Evolutionary conservation across 2,888 invertebrate genomes (phyloP), one percentile per base, ranked within the genome.

Genomic region (Rhyacophila evoluta): DNA sequence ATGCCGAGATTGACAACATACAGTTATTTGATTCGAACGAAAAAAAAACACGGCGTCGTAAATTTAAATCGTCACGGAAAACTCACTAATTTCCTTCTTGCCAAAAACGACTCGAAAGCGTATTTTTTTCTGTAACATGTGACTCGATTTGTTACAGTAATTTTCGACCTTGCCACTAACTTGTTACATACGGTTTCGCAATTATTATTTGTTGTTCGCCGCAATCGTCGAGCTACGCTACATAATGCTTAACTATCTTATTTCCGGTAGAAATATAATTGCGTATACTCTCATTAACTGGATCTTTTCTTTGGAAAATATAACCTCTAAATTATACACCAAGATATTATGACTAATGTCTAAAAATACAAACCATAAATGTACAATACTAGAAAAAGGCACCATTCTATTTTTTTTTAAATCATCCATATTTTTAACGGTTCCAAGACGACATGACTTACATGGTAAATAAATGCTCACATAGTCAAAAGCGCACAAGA

Each of bases 111-210:
- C n/a, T 55, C 6, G 15, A 12, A 39, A 5, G 15, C 39, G n/a
- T n/a, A 39, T 39, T 6, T 39, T 39, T 15, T 15, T 2, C 1
- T 12, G 55, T 55, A 55, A 25, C 55, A 55, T 19, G 55, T 19
- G 55, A 55, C 55, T 25, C 25, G 25, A 55, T 55, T 55, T 12
- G 19, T 12, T 55, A 55, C 25, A 55, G 55, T 25, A 25, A n/a
- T n/a, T n/a, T n/a, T 55, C 19, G 55, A 55, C 55, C 55, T 55
- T 55, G 55, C n/a, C n/a, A n/a, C n/a, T 55, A 25, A 19, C 55
- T 19, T 55, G 55, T 55, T 19, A 12, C 55, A 19, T 19, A 55
- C 55, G 19, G 19, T 19, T 55, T 55, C 19, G 39, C 25, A 12
- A 55, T 55, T 55, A 55, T 25, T 55, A 55, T 55, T n/a, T 12